These are phyloP conservation scores for Drosophila sproati DNA, from an alignment of 1,140 invertebrate species.

Conservation along the genomic window DNA sequence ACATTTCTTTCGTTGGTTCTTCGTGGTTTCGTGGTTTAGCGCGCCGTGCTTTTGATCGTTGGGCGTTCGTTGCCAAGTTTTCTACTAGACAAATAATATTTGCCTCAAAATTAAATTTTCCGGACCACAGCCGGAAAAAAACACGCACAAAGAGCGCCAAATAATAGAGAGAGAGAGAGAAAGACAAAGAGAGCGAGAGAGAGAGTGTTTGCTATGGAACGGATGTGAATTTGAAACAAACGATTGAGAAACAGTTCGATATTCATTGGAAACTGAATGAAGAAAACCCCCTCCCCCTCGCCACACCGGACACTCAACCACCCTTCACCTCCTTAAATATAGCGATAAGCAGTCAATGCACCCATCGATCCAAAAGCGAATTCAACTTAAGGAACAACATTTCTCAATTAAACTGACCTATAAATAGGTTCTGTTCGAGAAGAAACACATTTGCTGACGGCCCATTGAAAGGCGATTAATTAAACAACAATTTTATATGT, in stretches of 20 bases:
- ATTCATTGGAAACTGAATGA: constrained; percentile 6
- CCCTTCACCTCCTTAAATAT: too few relatives aligned
- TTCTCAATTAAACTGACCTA: constrained; percentile 24
- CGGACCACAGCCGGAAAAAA: constrained; percentile 67
- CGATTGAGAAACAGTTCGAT: constrained; percentile 3
- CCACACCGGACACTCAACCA: too few relatives aligned
- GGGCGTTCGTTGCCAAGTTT: constrained; percentile 76
- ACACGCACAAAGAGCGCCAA: constrained; percentile 28
- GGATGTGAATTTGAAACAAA: constrained; percentile 58
- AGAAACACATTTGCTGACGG: constrained; percentile 46
- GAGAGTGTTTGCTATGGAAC: constrained; percentile 19
- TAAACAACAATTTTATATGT: constrained; percentile 23
- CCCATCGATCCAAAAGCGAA: constrained; percentile 36
- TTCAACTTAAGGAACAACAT: constrained; percentile 1
- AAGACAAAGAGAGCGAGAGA: constrained; percentile 9
- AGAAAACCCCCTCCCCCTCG: too few relatives aligned
- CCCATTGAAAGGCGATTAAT: constrained; percentile 45
- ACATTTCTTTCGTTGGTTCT: constrained; percentile 59
- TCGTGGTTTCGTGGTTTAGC: constrained; percentile 46
- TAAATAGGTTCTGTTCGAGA: constrained; percentile 38
- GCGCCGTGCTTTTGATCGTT: constrained; percentile 59
- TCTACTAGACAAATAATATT: constrained; percentile 79
- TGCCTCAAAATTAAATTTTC: constrained; percentile 57
- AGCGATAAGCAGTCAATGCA: constrained; percentile 47
- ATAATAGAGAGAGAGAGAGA: constrained; percentile 8